Conservation (phyloP, 2,113 vertebrate genomes). For the Ochotona curzoniae region DNA sequence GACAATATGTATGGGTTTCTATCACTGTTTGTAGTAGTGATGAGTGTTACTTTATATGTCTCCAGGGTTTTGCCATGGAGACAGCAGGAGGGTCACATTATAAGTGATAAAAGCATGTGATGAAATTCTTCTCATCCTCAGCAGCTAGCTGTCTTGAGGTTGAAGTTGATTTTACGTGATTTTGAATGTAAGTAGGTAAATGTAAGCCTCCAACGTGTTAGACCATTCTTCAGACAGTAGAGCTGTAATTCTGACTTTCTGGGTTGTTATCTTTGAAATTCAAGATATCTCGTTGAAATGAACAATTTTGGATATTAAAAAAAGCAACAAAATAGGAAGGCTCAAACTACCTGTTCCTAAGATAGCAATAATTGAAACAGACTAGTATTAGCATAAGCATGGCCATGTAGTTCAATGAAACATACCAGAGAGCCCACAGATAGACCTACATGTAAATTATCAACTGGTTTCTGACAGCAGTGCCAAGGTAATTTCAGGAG, state of each 20-base stretch:
- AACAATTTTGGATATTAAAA: not conserved
- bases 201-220: not conserved
- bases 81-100: not conserved
- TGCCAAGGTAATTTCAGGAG: not conserved
- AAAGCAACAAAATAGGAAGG: not conserved
- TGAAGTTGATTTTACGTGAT: conserved; percentile 21
- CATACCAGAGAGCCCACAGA: not conserved
- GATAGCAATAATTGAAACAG: not conserved
- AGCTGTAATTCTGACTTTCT: not conserved
- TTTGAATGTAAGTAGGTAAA: not conserved
- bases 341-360: not conserved
- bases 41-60: not conserved
- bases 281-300: not conserved
- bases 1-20: too few species aligned
- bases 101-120: not conserved
- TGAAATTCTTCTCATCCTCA: not conserved
- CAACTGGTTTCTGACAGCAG: not conserved
- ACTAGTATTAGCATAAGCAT: not conserved
- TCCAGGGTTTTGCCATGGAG: not conserved
- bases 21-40: not conserved
- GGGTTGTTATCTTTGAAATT: not conserved
- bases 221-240: not conserved
- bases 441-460: not conserved
- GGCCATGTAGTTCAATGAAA: not conserved
- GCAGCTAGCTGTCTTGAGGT: not conserved